phyloP scores from a whole-genome alignment of 1,140 invertebrate genomes.

The Drusus annulatus region DNA sequence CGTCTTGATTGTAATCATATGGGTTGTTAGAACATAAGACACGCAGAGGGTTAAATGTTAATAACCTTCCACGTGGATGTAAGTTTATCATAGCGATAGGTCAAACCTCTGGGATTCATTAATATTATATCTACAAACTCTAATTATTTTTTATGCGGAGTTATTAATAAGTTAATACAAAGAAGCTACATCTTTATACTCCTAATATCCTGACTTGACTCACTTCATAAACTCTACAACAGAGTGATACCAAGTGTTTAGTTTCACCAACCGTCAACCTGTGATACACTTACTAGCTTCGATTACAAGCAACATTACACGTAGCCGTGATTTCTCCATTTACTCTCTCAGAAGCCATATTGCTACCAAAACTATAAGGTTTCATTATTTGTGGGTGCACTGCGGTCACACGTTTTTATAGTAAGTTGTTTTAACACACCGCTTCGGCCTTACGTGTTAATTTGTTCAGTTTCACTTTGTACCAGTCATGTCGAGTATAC shows the following conservation, averaged over 20 bases:
- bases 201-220: not conserved
- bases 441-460: no score
- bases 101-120: no score
- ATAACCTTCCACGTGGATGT: not conserved
- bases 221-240: not conserved
- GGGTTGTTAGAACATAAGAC: not conserved
- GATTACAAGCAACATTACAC: not conserved
- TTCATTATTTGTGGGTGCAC: constrained; percentile 17
- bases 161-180: no score
- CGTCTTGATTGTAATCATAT: constrained; percentile 14
- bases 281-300: not conserved
- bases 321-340: not conserved
- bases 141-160: no score
- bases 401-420: no score
- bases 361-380: not conserved
- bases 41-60: not conserved
- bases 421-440: no score
- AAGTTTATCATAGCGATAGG: not conserved
- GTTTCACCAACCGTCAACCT: not conserved
- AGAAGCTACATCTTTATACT: not conserved
- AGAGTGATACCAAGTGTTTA: not conserved
- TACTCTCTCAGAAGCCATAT: constrained; percentile 17
- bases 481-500: no score
- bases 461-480: no score
- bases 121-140: no score